phyloP scores from a whole-genome alignment of 1,140 invertebrate genomes.

The Centruroides sculpturatus region DNA sequence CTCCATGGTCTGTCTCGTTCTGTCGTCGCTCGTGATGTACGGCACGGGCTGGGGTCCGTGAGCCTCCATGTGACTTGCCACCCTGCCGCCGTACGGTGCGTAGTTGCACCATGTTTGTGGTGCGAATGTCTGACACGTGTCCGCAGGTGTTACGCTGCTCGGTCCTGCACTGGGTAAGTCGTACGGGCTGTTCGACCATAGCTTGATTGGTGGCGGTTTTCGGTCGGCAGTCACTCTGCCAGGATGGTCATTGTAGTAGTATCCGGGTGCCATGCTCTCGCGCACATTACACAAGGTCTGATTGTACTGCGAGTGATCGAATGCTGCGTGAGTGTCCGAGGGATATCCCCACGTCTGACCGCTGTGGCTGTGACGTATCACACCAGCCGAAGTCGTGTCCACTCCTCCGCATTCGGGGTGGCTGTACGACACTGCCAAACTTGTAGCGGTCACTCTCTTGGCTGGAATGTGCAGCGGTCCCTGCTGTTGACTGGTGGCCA shows the following conservation, averaged over 20 bases:
- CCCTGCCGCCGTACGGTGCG: slow-evolving; percentile 36
- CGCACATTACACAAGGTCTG: slow-evolving; percentile 47
- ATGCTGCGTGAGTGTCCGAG: slow-evolving; percentile 42
- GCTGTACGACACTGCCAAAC: slow-evolving; percentile 25
- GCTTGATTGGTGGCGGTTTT: slow-evolving; percentile 36
- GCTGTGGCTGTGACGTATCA: slow-evolving; percentile 54
- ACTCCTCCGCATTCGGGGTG: slow-evolving; percentile 33
- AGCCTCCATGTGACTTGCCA: slow-evolving; percentile 23
- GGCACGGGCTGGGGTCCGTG: slow-evolving; percentile 25
- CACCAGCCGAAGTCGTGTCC: slow-evolving; percentile 26
- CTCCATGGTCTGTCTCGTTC: slow-evolving; percentile 43
- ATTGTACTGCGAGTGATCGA: slow-evolving; percentile 33
- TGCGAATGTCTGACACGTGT: slow-evolving; percentile 51
- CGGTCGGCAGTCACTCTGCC: slow-evolving; percentile 32
- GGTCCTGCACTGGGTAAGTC: slow-evolving; percentile 25
- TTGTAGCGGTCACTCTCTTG: slow-evolving; percentile 44
- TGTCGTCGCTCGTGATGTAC: slow-evolving; percentile 43
- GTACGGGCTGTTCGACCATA: slow-evolving; percentile 43
- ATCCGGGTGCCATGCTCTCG: slow-evolving; percentile 47
- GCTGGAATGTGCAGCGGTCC: slow-evolving; percentile 63
- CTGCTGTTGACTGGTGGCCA: no score
- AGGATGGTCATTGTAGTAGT: slow-evolving; percentile 50
- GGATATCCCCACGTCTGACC: slow-evolving; percentile 50
- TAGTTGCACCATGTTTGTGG: slow-evolving; percentile 55
- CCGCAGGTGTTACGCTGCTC: slow-evolving; percentile 34